Base-by-base conservation (phyloP, 2,113 vertebrate genomes). In the Melanocharis versteri region DNA sequence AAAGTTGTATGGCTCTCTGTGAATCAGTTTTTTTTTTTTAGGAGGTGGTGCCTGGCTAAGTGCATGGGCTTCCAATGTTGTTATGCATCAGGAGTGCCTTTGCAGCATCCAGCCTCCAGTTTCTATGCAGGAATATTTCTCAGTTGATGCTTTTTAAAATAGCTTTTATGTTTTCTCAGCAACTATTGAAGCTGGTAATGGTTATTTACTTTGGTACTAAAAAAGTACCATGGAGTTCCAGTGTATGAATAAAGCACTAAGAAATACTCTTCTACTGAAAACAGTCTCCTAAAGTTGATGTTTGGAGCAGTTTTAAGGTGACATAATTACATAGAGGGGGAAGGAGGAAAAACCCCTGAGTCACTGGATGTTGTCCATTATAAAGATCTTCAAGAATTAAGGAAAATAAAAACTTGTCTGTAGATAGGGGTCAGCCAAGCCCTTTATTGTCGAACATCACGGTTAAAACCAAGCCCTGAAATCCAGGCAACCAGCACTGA, bases 41-140 rank as follows among this genome's bases (percentile, higher is more conserved):
- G 60, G 61, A 47, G 22, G n/a, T 0, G 3, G 20, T 70, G 71
- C 13, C 20, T 75, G 71, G n/a, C 68, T 78, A 13, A 44, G 35
- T n/a, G 13, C 0, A 0, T 75, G 37, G 65, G 20, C n/a, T 85
- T 42, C 20, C 19, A 47, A 3, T 31, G 5, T 48, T 0, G 1
- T 66, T 35, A 50, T 89, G 54, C 12, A 20, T 77, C 57, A 66
- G 68, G 13, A 83, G 15, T 76, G 40, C 58, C 40, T 77, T 83
- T 80, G 47, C 27, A 53, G 42, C 18, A 66, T 83, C 48, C 65
- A 62, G 57, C n/a, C n/a, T 86, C 28, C 33, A 76, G 1, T 61
- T 82, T 84, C 27, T 64, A 2, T 39, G 16, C 3, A 11, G 69
- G 42, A 76, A 33, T 82, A 70, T 79, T 87, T 92, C 44, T 94